phyloP scores from a whole-genome alignment of 1,140 invertebrate species.

The Vanessa tameamea region DNA sequence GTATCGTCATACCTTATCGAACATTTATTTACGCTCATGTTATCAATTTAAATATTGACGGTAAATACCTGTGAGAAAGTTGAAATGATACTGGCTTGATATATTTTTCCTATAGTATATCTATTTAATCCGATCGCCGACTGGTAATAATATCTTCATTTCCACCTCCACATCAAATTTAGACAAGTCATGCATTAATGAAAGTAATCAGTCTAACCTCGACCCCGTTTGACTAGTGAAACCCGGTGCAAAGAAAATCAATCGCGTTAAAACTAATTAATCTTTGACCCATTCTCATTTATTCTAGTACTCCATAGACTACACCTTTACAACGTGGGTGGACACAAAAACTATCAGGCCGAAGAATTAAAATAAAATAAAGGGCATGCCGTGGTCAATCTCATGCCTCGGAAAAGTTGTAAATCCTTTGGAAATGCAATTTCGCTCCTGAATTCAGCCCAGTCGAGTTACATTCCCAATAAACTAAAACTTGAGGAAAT shows the following conservation, averaged over 20 bases:
- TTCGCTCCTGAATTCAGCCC: too few relatives aligned
- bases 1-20: background rate
- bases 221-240: slow-evolving; percentile 49
- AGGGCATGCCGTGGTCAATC: too few relatives aligned
- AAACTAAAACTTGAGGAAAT: too few relatives aligned
- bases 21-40: background rate
- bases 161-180: slow-evolving; percentile 45
- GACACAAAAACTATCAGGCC: too few relatives aligned
- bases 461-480: too few relatives aligned
- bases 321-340: too few relatives aligned
- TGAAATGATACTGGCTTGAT: background rate
- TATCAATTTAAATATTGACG: slow-evolving; percentile 4
- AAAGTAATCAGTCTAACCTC: slow-evolving; percentile 67
- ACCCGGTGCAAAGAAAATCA: slow-evolving; percentile 51
- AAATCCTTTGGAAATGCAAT: too few relatives aligned
- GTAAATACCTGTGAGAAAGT: slow-evolving; percentile 1
- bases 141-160: slow-evolving; percentile 46
- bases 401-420: too few relatives aligned
- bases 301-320: background rate
- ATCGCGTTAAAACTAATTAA: slow-evolving; percentile 69
- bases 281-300: slow-evolving; percentile 54
- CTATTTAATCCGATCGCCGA: slow-evolving; percentile 29
- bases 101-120: background rate
- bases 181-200: slow-evolving; percentile 60
- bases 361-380: too few relatives aligned